These are phyloP conservation scores for Chaenogobius annularis DNA, from an alignment of 2,113 vertebrate genomes.

Conservation along the genomic window DNA sequence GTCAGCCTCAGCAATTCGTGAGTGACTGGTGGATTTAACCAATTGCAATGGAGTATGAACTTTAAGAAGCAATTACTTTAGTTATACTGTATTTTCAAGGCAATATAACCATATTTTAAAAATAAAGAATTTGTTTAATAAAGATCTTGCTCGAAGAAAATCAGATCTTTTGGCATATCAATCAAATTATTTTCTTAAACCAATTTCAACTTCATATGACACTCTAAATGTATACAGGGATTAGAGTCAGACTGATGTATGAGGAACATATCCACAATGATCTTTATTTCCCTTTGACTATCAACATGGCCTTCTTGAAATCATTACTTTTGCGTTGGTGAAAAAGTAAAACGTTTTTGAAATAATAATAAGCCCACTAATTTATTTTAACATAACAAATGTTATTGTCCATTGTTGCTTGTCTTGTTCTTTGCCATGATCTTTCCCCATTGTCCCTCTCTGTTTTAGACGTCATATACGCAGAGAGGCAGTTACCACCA, in stretches of 20 bases:
- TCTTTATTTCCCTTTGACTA: not conserved
- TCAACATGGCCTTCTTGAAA: too few species aligned
- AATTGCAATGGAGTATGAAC: too few species aligned
- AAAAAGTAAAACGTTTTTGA: not conserved
- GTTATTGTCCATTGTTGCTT: not conserved
- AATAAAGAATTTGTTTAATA: too few species aligned
- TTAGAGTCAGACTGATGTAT: too few species aligned
- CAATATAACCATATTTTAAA: too few species aligned
- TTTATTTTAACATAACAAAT: not conserved
- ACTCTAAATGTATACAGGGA: not conserved
- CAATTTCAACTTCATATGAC: not conserved
- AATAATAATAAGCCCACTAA: not conserved
- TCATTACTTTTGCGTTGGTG: too few species aligned
- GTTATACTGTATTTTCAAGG: too few species aligned
- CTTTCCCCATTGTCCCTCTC: constrained; percentile 52
- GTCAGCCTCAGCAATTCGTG: too few species aligned
- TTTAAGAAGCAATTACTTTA: too few species aligned
- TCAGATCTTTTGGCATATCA: too few species aligned
- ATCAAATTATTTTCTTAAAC: not conserved
- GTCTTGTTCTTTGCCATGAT: constrained; percentile 11
- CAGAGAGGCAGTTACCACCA: constrained; percentile 80
- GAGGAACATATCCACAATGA: not conserved
- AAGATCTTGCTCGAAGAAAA: too few species aligned
- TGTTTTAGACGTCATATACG: constrained; percentile 79
- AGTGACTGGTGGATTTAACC: too few species aligned